Evolutionary conservation across 2,888 invertebrate genomes (phyloP).

Genomic region (Mythimna vitellina): DNA sequence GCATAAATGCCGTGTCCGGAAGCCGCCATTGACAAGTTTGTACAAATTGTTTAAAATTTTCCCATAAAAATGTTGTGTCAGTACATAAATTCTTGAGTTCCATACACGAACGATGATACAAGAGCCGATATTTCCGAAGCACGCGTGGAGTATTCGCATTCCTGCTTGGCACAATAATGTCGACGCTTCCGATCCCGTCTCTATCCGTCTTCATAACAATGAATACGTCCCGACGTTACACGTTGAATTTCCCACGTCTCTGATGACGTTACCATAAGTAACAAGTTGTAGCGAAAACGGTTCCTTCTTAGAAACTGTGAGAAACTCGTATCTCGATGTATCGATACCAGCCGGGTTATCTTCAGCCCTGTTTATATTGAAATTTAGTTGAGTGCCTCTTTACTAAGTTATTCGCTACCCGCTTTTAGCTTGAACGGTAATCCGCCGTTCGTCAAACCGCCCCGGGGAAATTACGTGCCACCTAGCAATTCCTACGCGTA

Average conservation of each 20-base stretch:
- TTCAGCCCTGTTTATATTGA: conserved; percentile 42
- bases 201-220: conserved; percentile 68
- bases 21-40: conserved; percentile 41
- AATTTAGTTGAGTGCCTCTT: conserved; percentile 29
- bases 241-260: conserved; percentile 65
- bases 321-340: conserved; percentile 40
- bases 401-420: conserved; percentile 55
- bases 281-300: conserved; percentile 55
- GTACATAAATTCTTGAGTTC: conserved; percentile 13
- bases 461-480: conserved; percentile 83
- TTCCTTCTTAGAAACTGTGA: conserved; percentile 38
- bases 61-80: conserved; percentile 10
- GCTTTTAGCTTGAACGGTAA: conserved; percentile 63
- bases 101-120: background rate
- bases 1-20: conserved; percentile 37
- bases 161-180: conserved; percentile 57
- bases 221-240: conserved; percentile 68
- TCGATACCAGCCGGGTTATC: conserved; percentile 34
- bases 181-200: conserved; percentile 55
- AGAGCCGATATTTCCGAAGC: conserved; percentile 35
- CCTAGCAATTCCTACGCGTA: conserved; percentile 74
- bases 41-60: conserved; percentile 34
- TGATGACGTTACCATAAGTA: conserved; percentile 62
- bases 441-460: conserved; percentile 71
- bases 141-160: conserved; percentile 42